These are phyloP conservation scores for Halictus rubicundus DNA, from an alignment of 1,140 invertebrate genomes.

Conservation along the genomic window DNA sequence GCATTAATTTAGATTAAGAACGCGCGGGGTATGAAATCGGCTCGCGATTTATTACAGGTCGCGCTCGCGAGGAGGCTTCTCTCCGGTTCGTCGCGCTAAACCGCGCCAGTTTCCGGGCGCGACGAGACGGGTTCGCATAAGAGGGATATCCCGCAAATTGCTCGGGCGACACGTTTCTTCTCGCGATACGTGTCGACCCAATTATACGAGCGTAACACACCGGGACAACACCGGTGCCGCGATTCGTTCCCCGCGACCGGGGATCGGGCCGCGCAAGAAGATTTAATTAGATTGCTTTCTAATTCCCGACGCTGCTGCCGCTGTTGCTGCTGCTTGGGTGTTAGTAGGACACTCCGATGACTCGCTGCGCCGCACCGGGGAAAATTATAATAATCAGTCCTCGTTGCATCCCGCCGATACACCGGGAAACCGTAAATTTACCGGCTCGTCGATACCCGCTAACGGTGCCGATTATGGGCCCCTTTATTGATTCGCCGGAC, in stretches of 20 bases:
- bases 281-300: conserved; percentile 54
- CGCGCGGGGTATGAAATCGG: not conserved
- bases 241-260: conserved; percentile 22
- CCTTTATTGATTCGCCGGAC: conserved; percentile 8
- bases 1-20: conserved; percentile 11
- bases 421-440: not conserved
- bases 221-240: conserved; percentile 5
- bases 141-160: conserved; percentile 42
- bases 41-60: not conserved
- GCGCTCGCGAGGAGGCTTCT: not conserved
- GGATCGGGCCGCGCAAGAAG: not conserved
- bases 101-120: conserved; percentile 14
- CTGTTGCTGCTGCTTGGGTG: not conserved
- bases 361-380: not conserved
- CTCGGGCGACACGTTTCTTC: conserved; percentile 27
- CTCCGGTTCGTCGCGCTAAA: conserved; percentile 15
- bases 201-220: conserved; percentile 39
- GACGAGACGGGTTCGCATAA: not conserved
- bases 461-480: not conserved
- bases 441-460: not conserved
- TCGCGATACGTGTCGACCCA: conserved; percentile 19
- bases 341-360: not conserved
- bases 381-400: conserved; percentile 21
- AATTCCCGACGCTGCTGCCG: not conserved
- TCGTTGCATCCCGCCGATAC: not conserved